A percentile compares a stretch with the other conserved stretches of the same genome.
Evolutionary conservation across 2,797 vertebrate species (phyloP).

Genomic region (Sebastolobus alascanus): DNA sequence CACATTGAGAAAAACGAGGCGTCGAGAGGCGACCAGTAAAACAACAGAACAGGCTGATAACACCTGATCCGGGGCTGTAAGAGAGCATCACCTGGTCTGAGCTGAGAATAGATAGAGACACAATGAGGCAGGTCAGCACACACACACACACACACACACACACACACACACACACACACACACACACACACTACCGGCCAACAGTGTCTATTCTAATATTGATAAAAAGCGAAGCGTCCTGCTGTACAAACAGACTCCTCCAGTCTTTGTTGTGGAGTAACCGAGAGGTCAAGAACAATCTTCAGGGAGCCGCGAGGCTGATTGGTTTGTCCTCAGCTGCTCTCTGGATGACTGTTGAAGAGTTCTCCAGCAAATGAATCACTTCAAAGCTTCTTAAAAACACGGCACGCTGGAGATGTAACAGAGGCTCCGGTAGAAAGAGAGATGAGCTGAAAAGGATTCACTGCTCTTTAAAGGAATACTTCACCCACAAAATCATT

Average conservation of each 20-base stretch:
- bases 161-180: conserved; percentile 8
- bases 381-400: neutral
- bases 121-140: neutral
- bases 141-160: neutral
- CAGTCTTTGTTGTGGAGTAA: conserved; percentile 16
- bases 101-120: neutral
- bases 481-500: no score
- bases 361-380: neutral
- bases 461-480: no score
- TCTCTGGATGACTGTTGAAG: neutral
- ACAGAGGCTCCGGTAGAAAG: no score
- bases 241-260: neutral
- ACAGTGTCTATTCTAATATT: neutral
- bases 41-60: neutral
- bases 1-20: neutral
- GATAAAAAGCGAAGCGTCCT: neutral
- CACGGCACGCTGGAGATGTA: no score
- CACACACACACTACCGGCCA: neutral
- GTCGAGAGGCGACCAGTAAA: neutral
- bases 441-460: no score
- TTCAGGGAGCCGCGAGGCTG: neutral
- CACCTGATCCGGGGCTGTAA: neutral
- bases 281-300: conserved; percentile 23
- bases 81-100: neutral
- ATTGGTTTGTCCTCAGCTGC: conserved; percentile 24